Percentiles rank a stretch among this genome's conserved stretches.
phyloP scores from a whole-genome alignment of 30 jellyfish, hydroid and myxozoan genomes.

The Cassiopea andromeda region DNA sequence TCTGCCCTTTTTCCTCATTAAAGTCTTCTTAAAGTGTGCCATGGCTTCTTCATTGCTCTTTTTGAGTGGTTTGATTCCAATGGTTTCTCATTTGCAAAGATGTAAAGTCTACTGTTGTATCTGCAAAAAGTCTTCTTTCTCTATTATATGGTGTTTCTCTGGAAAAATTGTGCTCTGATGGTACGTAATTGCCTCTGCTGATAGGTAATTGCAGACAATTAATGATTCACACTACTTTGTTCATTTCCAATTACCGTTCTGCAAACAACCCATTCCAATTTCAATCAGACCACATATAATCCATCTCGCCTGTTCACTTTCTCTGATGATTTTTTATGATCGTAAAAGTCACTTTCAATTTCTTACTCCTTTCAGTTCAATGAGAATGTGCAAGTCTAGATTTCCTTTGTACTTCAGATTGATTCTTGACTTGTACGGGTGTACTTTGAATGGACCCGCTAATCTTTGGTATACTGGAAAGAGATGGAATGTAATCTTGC shows the following conservation, averaged over 20 bases:
- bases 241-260: background rate
- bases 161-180: background rate
- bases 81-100: background rate
- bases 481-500: too few relatives aligned
- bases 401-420: background rate
- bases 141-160: background rate
- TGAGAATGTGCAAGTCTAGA: background rate
- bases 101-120: background rate
- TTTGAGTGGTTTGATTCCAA: background rate
- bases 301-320: background rate
- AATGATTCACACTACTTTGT: background rate
- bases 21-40: constrained; percentile 21
- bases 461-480: too few relatives aligned
- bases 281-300: background rate
- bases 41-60: constrained; percentile 11
- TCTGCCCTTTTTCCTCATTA: background rate
- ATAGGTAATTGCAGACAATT: background rate
- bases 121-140: background rate
- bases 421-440: background rate
- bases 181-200: too few relatives aligned
- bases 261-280: background rate
- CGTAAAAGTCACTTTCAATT: background rate
- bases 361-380: background rate
- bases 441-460: too few relatives aligned
- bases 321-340: background rate